Conservation (phyloP, 2,113 vertebrate genomes). For the Sisor rabdophorus region DNA sequence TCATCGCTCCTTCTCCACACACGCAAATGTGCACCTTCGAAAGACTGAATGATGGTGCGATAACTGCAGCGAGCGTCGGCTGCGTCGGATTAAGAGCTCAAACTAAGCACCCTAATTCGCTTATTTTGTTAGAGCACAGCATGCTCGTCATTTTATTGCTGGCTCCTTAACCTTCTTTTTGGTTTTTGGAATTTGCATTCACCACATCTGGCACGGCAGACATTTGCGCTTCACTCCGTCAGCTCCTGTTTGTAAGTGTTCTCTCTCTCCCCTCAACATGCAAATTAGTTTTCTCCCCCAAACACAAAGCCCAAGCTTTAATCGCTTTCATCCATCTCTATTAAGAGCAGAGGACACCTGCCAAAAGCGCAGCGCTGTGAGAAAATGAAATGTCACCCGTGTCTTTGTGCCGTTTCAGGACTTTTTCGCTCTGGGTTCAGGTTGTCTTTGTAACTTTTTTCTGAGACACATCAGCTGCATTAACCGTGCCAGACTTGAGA, state of each 20-base stretch:
- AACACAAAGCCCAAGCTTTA: conserved; percentile 30
- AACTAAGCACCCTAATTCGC: neutral
- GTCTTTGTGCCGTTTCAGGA: conserved; percentile 27
- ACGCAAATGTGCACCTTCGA: neutral
- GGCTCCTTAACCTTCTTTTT: neutral
- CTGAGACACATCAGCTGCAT: neutral
- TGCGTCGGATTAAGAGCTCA: conserved; percentile 18
- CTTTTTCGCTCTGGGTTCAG: neutral
- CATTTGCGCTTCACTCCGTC: neutral
- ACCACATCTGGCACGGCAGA: conserved; percentile 1
- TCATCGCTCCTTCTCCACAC: neutral
- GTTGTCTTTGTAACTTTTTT: neutral
- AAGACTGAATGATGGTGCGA: neutral
- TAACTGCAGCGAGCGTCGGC: neutral
- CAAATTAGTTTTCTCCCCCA: conserved; percentile 24
- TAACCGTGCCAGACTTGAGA: neutral
- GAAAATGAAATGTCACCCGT: conserved; percentile 36
- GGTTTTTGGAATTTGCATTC: neutral
- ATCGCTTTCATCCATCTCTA: conserved; percentile 45
- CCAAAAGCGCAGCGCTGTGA: conserved; percentile 24
- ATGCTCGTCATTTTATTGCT: conserved; percentile 3
- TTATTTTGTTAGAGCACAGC: conserved; percentile 1
- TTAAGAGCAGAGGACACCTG: conserved; percentile 41
- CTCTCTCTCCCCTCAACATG: neutral
- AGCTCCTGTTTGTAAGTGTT: conserved; percentile 30